Conservation (phyloP, 64 coral and sea anemone species). For the Acropora yongei region DNA sequence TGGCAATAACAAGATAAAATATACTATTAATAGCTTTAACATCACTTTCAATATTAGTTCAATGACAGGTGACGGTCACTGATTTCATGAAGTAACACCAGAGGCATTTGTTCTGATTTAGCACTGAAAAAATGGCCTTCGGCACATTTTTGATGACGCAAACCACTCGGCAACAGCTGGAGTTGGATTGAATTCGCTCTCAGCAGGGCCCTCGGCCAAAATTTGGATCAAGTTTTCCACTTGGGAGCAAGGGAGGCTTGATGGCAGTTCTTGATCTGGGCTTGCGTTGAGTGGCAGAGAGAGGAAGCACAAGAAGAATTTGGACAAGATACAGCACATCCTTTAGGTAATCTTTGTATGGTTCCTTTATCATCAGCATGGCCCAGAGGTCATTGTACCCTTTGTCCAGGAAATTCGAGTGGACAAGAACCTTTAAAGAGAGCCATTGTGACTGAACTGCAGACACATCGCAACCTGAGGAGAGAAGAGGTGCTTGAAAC, state of each 20-base stretch:
- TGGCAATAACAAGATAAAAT: too few relatives aligned
- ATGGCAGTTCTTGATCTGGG: background rate
- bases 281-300: background rate
- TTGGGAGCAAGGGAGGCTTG: slow-evolving; percentile 14
- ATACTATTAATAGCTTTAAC: too few relatives aligned
- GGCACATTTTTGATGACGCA: slow-evolving; percentile 10
- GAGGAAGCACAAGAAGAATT: slow-evolving; percentile 49
- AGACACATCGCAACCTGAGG: slow-evolving; percentile 28
- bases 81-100: too few relatives aligned
- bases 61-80: too few relatives aligned
- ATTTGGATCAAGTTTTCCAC: slow-evolving; percentile 43
- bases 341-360: too few relatives aligned
- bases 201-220: slow-evolving; percentile 51
- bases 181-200: slow-evolving; percentile 30
- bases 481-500: slow-evolving; percentile 41
- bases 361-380: slow-evolving; percentile 42
- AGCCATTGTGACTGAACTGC: slow-evolving; percentile 54
- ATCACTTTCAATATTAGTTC: too few relatives aligned
- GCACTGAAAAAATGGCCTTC: background rate
- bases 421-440: slow-evolving; percentile 59
- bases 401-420: slow-evolving; percentile 37
- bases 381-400: slow-evolving; percentile 44
- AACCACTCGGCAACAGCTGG: slow-evolving; percentile 55
- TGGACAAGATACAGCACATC: background rate
- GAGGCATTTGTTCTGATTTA: too few relatives aligned